Evolutionary conservation across 2,113 vertebrate genomes (phyloP).

Genomic region (Zapus hudsonius): DNA sequence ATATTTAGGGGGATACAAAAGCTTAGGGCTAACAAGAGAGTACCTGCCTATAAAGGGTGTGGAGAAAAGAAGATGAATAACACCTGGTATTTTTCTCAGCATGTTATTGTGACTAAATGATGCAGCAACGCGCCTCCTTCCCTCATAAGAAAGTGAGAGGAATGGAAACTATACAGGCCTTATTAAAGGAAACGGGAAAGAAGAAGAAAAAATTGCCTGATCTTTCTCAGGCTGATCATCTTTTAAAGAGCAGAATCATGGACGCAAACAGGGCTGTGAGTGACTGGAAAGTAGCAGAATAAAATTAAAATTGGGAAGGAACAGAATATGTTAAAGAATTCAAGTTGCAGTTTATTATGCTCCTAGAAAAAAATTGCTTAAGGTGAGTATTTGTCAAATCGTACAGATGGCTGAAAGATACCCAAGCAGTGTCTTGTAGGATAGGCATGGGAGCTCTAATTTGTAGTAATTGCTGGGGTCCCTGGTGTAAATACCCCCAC

Average conservation of each 20-base stretch:
- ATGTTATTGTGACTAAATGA: background rate
- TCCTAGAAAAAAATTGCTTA: background rate
- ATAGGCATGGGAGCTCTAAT: background rate
- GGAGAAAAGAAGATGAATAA: background rate
- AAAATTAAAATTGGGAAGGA: background rate
- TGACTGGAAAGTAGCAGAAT: background rate
- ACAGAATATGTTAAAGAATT: background rate
- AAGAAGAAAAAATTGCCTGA: background rate
- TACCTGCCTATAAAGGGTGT: background rate
- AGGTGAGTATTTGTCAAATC: background rate
- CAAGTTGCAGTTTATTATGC: background rate
- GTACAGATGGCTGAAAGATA: background rate
- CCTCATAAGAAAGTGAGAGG: background rate
- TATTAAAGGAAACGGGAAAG: background rate
- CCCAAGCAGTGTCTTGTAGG: background rate
- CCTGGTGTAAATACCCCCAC: background rate
- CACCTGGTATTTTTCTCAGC: background rate
- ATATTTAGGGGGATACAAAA: background rate
- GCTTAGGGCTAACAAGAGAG: background rate
- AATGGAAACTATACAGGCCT: background rate
- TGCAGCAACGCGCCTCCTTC: background rate
- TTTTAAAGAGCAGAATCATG: background rate
- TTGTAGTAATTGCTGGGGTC: background rate
- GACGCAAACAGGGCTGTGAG: background rate
- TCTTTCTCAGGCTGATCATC: background rate